Conservation (phyloP, 2,113 vertebrate genomes). For the Amphiprion ocellaris region DNA sequence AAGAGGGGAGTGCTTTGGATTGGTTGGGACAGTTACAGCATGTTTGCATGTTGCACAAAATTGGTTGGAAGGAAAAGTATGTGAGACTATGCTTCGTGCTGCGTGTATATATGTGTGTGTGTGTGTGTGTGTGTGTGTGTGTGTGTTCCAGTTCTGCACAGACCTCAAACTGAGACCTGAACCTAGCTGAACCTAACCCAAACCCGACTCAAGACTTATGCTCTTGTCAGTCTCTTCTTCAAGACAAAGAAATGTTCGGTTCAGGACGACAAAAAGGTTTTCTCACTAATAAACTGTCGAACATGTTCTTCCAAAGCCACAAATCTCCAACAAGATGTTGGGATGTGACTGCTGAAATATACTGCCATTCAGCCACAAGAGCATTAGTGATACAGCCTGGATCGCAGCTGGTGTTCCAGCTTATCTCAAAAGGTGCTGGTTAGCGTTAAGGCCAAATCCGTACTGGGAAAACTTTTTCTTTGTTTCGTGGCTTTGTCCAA, state of each 20-base stretch:
- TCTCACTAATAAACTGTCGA: background rate
- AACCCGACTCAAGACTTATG: background rate
- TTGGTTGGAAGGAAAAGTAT: constrained; percentile 40
- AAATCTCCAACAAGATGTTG: background rate
- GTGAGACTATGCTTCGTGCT: constrained; percentile 25
- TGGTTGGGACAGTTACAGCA: constrained; percentile 55
- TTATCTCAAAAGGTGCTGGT: too few relatives aligned
- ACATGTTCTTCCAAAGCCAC: background rate
- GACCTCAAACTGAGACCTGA: constrained; percentile 17
- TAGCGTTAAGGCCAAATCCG: too few relatives aligned
- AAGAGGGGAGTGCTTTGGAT: constrained; percentile 39
- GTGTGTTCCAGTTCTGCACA: background rate
- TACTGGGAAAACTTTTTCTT: too few relatives aligned
- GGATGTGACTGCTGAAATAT: constrained; percentile 8
- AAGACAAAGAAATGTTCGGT: background rate
- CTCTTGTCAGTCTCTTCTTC: background rate
- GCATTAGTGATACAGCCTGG: too few relatives aligned
- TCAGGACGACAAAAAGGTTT: background rate
- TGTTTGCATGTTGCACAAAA: constrained; percentile 50
- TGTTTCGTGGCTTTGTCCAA: too few relatives aligned
- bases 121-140: constrained; percentile 2
- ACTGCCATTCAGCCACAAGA: background rate
- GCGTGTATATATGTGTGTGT: constrained; percentile 24
- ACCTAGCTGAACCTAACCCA: background rate
- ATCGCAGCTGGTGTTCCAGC: too few relatives aligned